phyloP scores from a whole-genome alignment of 2,888 invertebrate genomes.

The Epistrophe grossulariae region DNA sequence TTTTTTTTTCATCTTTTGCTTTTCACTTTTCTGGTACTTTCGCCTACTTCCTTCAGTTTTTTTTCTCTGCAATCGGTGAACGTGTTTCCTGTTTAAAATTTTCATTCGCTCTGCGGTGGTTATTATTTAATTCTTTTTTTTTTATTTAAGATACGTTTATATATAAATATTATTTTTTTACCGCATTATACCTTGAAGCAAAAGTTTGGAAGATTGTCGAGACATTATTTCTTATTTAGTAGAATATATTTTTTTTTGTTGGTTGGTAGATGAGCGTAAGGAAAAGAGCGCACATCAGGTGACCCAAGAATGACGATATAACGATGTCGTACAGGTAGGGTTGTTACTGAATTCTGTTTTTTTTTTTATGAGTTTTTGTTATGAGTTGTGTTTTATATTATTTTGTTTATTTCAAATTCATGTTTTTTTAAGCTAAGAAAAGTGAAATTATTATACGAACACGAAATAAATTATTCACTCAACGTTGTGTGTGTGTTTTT shows the following conservation, averaged over 20 bases:
- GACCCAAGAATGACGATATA: conserved; percentile 47
- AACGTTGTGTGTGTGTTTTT: not conserved
- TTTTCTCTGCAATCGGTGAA: conserved; percentile 34
- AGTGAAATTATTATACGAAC: conserved; percentile 21
- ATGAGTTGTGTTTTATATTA: conserved; percentile 11
- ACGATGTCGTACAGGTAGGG: conserved; percentile 24
- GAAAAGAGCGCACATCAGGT: conserved; percentile 1
- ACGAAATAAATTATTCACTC: conserved; percentile 34
- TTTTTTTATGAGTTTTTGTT: conserved; percentile 23
- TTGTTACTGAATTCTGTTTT: conserved; percentile 24
- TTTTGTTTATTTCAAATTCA: conserved; percentile 16
- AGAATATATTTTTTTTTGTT: conserved; percentile 15
- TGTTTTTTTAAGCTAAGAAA: conserved; percentile 11
- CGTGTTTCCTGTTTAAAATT: conserved; percentile 71
- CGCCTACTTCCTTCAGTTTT: conserved; percentile 6
- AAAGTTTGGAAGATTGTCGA: conserved; percentile 40
- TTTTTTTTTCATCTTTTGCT: conserved; percentile 24
- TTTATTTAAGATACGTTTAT: conserved; percentile 20
- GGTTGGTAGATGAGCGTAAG: conserved; percentile 14
- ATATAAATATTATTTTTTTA: conserved; percentile 43
- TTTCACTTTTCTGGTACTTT: conserved; percentile 9
- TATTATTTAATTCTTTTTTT: conserved; percentile 26
- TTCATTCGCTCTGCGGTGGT: conserved; percentile 37
- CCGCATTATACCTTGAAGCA: conserved; percentile 17
- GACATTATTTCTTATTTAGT: conserved; percentile 58